Evolutionary conservation across 2,797 vertebrate genomes (phyloP), one percentile per base, ranked within the genome.

Genomic region (Ceryle rudis): DNA sequence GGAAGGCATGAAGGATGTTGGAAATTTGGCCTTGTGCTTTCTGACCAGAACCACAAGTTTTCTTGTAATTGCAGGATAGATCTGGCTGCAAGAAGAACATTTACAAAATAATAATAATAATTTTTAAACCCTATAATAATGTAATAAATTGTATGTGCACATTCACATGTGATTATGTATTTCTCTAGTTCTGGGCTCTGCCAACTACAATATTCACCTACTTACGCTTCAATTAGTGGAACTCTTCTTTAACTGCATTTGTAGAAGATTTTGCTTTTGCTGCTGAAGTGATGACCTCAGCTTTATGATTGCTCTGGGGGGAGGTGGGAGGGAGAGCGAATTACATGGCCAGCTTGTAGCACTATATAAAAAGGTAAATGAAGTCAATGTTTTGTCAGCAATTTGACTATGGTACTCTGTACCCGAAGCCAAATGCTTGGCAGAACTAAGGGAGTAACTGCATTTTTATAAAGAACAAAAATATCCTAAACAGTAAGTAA

Each of bases 1-100:
- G 82, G 89, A 97, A 95, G 52, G 70, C 51, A 94, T 67, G 28
- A 81, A 79, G 33, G 55, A 84, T 65, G 17, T 10, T 73, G 33
- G 55, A 71, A 90, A 82, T 49, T n/a, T 86, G 62, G 80, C 83
- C 60, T 73, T 51, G 25, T 64, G n/a, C 66, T 86, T 92, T 81
- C 85, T 90, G 54, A 92, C 51, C 51, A 90, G 73, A 86, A 85
- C 67, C 73, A 62, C 39, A 73, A 81, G 55, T 55, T 81, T 35
- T 69, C 58, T 64, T 81, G 52, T 65, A 77, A 92, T 31, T 5
- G 0, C 42, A 49, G 55, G 54, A 91, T 20, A 86, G 46, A 92
- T 80, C n/a, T 49, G 9, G 75, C 52, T 93, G n/a, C 62, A 86
- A 79, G 35, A 64, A 62, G 65, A 91, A 81, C 46, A 55, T 42